Base-by-base conservation (phyloP, 2,888 invertebrate genomes). In the Pyrrhosoma nymphula region DNA sequence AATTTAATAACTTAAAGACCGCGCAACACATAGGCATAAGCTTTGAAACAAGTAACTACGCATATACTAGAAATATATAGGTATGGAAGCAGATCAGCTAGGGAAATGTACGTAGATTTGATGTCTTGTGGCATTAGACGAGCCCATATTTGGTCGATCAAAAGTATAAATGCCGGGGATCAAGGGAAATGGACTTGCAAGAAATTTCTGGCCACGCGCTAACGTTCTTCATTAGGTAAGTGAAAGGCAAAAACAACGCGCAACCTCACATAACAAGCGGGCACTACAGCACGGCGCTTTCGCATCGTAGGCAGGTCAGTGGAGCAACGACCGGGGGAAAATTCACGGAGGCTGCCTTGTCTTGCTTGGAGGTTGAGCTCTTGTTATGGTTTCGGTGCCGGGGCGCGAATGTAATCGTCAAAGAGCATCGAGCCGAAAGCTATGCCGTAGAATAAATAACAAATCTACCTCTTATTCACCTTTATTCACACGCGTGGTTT, bases 261-360 rank as follows among this genome's bases (percentile, higher is more conserved):
- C 30, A 30, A 82, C 30, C 82, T 35, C 30, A 82, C 82, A 82
- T 82, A 82, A 82, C 82, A 35, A 35, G 35, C 82, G 82, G 30
- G 26, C 35, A 82, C 35, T 35, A 30, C 35, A n/a, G 35, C 8
- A 12, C 35, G 35, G n/a, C 35, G 82, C 82, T 82, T 82, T 82
- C 82, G 82, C 82, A 82, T 35, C 35, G 82, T 82, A 35, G 30
- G 35, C 82, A 82, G 82, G 82, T 82, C 82, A 82, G 82, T 82
- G 82, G 82, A 82, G 26, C 82, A 82, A 82, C 35, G 82, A 82
- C 82, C 82, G 12, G 82, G n/a, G 82, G 35, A 18, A 82, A 82
- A 82, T 82, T 35, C 35, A 82, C 82, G 35, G 35, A 35, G 82
- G 82, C 82, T 35, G 14, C 30, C 16, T 1, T 18, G 35, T 82